Conservation (phyloP, 2,888 invertebrate species). For the Drosophila subquinaria region DNA sequence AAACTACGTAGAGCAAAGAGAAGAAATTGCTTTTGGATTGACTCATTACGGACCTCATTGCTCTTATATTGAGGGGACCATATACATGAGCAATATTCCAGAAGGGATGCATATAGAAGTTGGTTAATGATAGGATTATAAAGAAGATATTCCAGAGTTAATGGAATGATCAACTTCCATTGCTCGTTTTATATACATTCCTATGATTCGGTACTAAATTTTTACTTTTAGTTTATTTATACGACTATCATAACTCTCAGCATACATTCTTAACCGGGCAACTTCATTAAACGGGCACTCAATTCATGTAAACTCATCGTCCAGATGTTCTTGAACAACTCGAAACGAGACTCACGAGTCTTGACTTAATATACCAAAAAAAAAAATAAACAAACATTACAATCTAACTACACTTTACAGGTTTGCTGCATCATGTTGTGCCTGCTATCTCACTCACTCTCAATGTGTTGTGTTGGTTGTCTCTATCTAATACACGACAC, state of each 20-base stretch:
- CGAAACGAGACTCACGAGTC: slow-evolving; percentile 39
- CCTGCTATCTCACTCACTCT: neutral
- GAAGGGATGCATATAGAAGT: no score
- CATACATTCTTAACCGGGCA: slow-evolving; percentile 39
- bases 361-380: slow-evolving; percentile 33
- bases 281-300: slow-evolving; percentile 64
- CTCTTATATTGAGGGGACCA: no score
- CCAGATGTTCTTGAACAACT: slow-evolving; percentile 57
- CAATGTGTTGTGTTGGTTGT: neutral
- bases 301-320: slow-evolving; percentile 63
- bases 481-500: slow-evolving; percentile 13
- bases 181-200: neutral
- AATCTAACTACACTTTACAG: slow-evolving; percentile 56
- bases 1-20: no score
- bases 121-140: no score
- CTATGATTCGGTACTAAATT: neutral
- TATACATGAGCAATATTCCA: no score
- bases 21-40: no score
- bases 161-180: neutral
- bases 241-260: slow-evolving; percentile 26
- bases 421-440: slow-evolving; percentile 57
- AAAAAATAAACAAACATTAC: slow-evolving; percentile 42
- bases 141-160: neutral
- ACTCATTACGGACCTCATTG: no score
- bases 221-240: slow-evolving; percentile 24